Base-by-base conservation (phyloP, 2,888 invertebrate species). In the Nomada flava region DNA sequence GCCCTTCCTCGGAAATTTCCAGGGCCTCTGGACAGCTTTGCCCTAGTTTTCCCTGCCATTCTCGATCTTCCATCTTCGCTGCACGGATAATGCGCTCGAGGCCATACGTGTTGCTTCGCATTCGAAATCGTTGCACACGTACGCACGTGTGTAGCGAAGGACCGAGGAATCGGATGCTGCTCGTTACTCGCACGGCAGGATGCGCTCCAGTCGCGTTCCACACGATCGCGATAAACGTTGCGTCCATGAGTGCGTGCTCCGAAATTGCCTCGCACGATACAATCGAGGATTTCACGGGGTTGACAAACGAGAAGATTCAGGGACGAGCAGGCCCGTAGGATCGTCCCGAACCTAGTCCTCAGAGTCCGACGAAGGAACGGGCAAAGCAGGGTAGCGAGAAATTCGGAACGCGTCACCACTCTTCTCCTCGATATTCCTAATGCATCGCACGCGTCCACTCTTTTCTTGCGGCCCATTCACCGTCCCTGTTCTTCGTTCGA, bases 211-310 rank as follows among this genome's bases (percentile, higher is more conserved):
- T 29, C 29, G 36, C 36, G 36, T 7, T 36, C 36, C 1, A 36
- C 36, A 36, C 1, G 36, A 36, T 36, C 75, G 75, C 74, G 79
- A 72, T 76, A 67, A 53, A 76, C 72, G 79, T 81, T 62, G 60
- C 52, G 50, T 36, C 36, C 36, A 36, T 5, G 36, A 36, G 36
- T 36, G 1, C 36, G 36, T 36, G 36, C 36, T 1, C 36, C 36
- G 36, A 36, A 36, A 36, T 36, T 36, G 36, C 36, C 36, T 36
- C 1, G 36, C 7, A 36, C 36, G 36, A 36, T 36, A 36, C 36
- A 36, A 9, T 36, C 0, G 36, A 36, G 36, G 1, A 36, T 26
- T 26, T 2, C 2, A 36, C 0, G 5, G 7, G 36, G 36, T 36
- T 5, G 36, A 36, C 0, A 36, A 36, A 36, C 36, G 36, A 36